These are phyloP conservation scores for Zaprionus camerounensis DNA, from an alignment of 1,140 invertebrate genomes.

Conservation along the genomic window DNA sequence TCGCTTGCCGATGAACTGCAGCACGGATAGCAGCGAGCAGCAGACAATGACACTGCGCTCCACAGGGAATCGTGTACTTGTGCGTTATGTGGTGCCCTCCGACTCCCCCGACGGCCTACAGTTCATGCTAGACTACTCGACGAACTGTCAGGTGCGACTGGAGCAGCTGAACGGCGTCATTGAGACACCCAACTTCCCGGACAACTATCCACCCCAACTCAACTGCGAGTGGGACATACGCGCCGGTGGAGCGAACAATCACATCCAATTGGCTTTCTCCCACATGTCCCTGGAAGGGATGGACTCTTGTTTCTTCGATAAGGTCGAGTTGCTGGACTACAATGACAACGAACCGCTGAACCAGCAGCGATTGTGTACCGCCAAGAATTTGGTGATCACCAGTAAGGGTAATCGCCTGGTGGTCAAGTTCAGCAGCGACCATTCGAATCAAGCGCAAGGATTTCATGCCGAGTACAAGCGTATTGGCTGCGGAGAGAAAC, in stretches of 20 bases:
- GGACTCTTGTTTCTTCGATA: conserved; percentile 86
- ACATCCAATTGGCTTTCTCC: conserved; percentile 90
- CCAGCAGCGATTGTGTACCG: conserved; percentile 85
- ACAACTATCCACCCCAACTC: conserved; percentile 85
- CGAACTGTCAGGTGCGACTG: conserved; percentile 85
- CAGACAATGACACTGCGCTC: conserved; percentile 31
- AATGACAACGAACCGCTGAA: conserved; percentile 48
- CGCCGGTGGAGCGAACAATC: conserved; percentile 88
- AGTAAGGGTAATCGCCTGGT: conserved; percentile 67
- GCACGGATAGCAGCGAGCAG: not conserved
- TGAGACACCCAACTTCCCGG: conserved; percentile 90
- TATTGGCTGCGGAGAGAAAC: conserved; percentile 80
- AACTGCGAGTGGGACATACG: conserved; percentile 92
- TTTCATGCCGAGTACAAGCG: conserved; percentile 85
- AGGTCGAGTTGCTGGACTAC: conserved; percentile 85
- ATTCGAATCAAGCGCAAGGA: conserved; percentile 57
- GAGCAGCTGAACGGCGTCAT: conserved; percentile 84
- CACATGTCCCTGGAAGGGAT: conserved; percentile 88
- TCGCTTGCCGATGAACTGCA: conserved; percentile 46
- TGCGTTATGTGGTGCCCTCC: conserved; percentile 54
- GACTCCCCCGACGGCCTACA: conserved; percentile 35
- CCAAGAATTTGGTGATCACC: conserved; percentile 26
- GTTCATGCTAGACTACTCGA: conserved; percentile 64
- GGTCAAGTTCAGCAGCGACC: conserved; percentile 86
- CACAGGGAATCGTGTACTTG: conserved; percentile 59